Percentiles rank a stretch among this genome's conserved stretches.
Evolutionary conservation across 2,113 vertebrate genomes (phyloP).

Genomic region (Urocynchramus pylzowi): DNA sequence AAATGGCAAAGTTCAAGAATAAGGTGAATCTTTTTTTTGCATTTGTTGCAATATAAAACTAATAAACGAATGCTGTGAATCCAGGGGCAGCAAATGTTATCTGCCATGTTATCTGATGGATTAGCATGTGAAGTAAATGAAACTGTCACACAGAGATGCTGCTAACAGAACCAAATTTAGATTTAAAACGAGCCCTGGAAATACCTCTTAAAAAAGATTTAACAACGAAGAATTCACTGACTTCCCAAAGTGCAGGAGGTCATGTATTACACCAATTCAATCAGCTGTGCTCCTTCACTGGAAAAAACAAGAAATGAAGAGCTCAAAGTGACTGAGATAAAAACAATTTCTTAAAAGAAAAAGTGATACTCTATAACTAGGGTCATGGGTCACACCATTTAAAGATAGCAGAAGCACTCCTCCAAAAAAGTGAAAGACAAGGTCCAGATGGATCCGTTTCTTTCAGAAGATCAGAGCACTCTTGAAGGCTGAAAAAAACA

Average conservation of each 20-base stretch:
- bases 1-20: neutral
- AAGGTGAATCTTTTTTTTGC: neutral
- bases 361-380: neutral
- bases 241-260: constrained; percentile 16
- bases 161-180: constrained; percentile 41
- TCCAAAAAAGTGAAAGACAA: neutral
- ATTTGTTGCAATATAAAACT: neutral
- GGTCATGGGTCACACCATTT: neutral
- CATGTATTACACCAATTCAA: constrained; percentile 27
- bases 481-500: neutral
- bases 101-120: constrained; percentile 1
- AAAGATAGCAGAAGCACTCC: neutral
- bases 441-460: neutral
- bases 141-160: constrained; percentile 10
- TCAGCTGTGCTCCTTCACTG: constrained; percentile 3
- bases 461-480: constrained; percentile 13
- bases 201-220: neutral
- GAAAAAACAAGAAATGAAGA: constrained; percentile 18
- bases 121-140: constrained; percentile 44
- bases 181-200: constrained; percentile 41
- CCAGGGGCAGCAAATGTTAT: neutral
- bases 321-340: constrained; percentile 10
- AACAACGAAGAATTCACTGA: neutral
- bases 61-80: constrained; percentile 3
- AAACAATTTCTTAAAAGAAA: constrained; percentile 14